phyloP scores from a whole-genome alignment of 2,888 invertebrate species.

The Drosophila birchii region DNA sequence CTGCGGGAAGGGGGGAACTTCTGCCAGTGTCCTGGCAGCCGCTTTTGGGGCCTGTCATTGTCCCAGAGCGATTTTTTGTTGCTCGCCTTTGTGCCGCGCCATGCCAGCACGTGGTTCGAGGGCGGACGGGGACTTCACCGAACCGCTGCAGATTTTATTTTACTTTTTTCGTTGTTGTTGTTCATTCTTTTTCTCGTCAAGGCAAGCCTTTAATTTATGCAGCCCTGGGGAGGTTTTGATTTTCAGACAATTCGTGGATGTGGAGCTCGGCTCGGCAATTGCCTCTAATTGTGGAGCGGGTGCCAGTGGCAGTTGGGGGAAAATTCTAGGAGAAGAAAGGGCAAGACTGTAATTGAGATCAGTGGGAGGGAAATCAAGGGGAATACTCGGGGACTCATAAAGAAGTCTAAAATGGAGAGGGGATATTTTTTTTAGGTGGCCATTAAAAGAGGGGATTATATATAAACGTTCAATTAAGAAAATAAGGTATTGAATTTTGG shows the following conservation, averaged over 20 bases:
- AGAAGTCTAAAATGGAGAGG: not conserved
- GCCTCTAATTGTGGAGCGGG: conserved; percentile 54
- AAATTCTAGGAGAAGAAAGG: not conserved
- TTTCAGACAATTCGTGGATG: conserved; percentile 57
- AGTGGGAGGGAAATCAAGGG: conserved; percentile 17
- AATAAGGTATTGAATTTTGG: too few relatives aligned
- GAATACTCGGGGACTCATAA: conserved; percentile 14
- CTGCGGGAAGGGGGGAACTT: not conserved
- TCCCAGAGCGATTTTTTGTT: conserved; percentile 78
- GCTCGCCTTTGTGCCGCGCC: conserved; percentile 37
- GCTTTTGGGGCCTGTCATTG: conserved; percentile 66
- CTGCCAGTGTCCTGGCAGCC: conserved; percentile 66
- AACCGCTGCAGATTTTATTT: conserved; percentile 43
- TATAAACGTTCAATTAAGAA: too few relatives aligned
- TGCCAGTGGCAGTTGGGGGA: conserved; percentile 9
- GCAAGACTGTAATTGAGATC: conserved; percentile 38
- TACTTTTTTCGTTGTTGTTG: conserved; percentile 6
- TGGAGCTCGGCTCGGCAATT: conserved; percentile 50
- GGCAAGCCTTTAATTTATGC: conserved; percentile 82
- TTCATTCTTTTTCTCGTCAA: conserved; percentile 40
- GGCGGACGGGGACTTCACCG: conserved; percentile 7
- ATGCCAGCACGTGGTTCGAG: conserved; percentile 31
- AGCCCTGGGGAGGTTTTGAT: conserved; percentile 80
- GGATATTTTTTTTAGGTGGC: not conserved
- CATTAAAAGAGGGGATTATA: not conserved